Evolutionary conservation across 2,888 invertebrate species (phyloP).

Genomic region (Pachliopta kotzebuea): DNA sequence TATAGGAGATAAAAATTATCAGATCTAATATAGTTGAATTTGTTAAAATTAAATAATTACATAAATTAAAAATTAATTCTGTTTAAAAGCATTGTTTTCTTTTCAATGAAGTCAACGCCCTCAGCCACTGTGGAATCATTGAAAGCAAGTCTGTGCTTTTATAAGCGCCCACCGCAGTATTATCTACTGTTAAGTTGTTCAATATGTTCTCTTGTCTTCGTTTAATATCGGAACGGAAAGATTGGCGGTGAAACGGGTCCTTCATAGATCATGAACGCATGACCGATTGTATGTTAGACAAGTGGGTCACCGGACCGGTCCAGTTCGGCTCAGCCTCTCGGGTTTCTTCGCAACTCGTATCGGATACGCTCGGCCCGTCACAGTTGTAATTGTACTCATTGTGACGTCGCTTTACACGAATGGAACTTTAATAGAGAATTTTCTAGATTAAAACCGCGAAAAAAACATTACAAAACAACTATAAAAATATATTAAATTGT

Average conservation of each 20-base stretch:
- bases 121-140: too few species aligned
- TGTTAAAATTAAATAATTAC: too few species aligned
- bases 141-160: too few species aligned
- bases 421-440: conserved; percentile 5
- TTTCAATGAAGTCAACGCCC: too few species aligned
- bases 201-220: neutral
- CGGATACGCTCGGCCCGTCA: conserved; percentile 21
- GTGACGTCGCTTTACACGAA: conserved; percentile 11
- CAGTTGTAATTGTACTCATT: conserved; percentile 20
- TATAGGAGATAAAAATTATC: too few species aligned
- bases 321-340: conserved; percentile 25
- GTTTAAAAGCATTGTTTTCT: too few species aligned
- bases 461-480: too few species aligned
- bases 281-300: conserved; percentile 26
- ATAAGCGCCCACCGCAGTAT: too few species aligned
- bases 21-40: too few species aligned
- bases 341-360: conserved; percentile 22
- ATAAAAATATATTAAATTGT: too few species aligned
- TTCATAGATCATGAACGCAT: conserved; percentile 24
- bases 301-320: conserved; percentile 28
- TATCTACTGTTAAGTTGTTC: too few species aligned
- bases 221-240: conserved; percentile 7
- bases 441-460: neutral
- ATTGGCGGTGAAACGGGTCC: conserved; percentile 25
- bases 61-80: too few species aligned